Conservation (phyloP, 2,888 invertebrate species). For the Eugnorisma glareosa region DNA sequence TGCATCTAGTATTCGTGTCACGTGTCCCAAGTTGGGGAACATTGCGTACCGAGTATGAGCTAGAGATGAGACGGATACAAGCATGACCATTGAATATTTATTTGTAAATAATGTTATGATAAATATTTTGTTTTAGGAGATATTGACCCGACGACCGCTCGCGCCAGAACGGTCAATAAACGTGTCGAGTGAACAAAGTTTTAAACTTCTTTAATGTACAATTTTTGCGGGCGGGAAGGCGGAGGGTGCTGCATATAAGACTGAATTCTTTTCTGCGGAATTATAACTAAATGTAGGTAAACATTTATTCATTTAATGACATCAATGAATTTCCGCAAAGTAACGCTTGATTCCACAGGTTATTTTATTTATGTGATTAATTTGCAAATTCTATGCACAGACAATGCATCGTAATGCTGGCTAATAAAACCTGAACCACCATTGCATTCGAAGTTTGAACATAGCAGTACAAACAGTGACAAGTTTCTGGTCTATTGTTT, state of each 20-base stretch:
- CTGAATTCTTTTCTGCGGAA: background rate
- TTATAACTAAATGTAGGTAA: background rate
- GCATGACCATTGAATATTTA: conserved; percentile 4
- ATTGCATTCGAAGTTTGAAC: conserved; percentile 34
- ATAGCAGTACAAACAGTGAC: conserved; percentile 39
- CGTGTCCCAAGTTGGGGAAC: conserved; percentile 28
- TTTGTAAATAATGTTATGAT: background rate
- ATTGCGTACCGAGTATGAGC: background rate
- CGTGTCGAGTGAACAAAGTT: background rate
- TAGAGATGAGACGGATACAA: conserved; percentile 1
- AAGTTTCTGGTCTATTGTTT: conserved; percentile 58
- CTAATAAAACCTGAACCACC: conserved; percentile 14
- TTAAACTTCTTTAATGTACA: background rate
- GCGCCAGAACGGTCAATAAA: background rate
- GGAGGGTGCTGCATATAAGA: background rate
- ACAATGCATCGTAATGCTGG: conserved; percentile 49
- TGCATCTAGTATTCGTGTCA: conserved; percentile 19
- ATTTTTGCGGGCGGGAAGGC: background rate
- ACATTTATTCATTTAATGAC: no score
- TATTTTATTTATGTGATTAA: background rate
- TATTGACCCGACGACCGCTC: background rate
- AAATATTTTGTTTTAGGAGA: background rate
- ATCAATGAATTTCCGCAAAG: no score
- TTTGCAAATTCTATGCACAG: conserved; percentile 1
- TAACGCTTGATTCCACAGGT: background rate